Conservation (phyloP, 2,113 vertebrate species). For the Spizaetus ornatus region DNA sequence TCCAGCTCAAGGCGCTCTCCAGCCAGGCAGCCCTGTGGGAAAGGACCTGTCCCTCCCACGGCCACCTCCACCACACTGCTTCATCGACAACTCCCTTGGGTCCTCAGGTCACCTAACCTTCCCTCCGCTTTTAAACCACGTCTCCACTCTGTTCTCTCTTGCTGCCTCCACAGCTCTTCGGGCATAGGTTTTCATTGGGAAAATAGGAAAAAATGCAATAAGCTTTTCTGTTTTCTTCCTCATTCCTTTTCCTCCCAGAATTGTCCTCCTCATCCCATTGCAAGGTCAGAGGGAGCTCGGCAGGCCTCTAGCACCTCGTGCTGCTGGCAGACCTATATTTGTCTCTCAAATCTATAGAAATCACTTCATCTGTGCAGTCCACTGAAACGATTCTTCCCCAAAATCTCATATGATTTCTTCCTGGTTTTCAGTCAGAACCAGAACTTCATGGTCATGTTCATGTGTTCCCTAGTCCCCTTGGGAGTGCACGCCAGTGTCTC, state of each 20-base stretch:
- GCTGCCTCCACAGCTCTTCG: background rate
- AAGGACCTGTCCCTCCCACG: background rate
- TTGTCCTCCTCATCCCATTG: background rate
- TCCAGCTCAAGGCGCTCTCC: too few species aligned
- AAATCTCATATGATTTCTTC: background rate
- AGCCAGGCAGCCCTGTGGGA: background rate
- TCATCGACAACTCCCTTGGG: rapidly evolving
- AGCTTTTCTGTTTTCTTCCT: background rate
- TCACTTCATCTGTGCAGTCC: background rate
- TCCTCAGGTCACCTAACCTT: rapidly evolving
- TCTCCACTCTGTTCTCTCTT: background rate
- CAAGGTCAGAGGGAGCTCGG: background rate
- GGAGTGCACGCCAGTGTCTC: rapidly evolving
- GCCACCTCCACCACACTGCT: background rate
- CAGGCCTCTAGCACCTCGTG: background rate
- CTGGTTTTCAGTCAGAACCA: background rate
- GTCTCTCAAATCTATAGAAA: background rate
- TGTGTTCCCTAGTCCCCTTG: background rate
- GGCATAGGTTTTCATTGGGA: background rate
- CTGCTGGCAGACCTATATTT: rapidly evolving
- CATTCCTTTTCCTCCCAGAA: background rate
- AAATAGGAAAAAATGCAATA: background rate
- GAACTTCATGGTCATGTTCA: background rate
- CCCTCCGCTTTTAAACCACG: rapidly evolving
- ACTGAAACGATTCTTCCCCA: background rate